Evolutionary conservation across 1,140 invertebrate genomes (phyloP), one percentile per base, ranked within the genome.

Genomic region (Neodiprion fabricii): DNA sequence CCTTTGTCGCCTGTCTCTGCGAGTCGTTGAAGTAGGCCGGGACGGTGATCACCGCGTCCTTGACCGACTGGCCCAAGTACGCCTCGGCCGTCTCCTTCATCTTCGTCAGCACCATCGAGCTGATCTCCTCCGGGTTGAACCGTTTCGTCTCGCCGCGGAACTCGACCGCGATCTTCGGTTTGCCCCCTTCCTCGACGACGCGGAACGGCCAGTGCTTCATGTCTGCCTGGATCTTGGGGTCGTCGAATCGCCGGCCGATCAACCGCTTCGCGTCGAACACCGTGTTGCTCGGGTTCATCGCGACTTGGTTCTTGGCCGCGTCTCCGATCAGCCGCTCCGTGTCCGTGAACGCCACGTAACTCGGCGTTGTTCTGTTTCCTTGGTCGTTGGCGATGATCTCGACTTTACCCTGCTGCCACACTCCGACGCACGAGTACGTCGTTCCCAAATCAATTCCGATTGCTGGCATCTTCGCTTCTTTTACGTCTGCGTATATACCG

Each of bases 371-470:
- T 65, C 96, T 89, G 87, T 97, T 97, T 48, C 96, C 96, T 89
- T 96, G 95, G 84, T 97, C 96, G 84, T 97, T 97, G 79, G 96
- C 95, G 77, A 97, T 96, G 80, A 97, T 96, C 87, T 96, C 95
- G 67, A 97, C 93, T 86, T 95, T 96, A 65, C 94, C 95, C 82
- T 96, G 90, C 79, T 94, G 92, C 86, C 91, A 95, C 3, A 95
- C 93, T 21, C 93, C 94, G 10, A 95, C 94, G 77, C 94, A 95
- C 23, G 93, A 94, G 81, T 94, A 95, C 53, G 92, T 94, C 74
- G 91, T 95, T 11, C 94, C 94, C 74, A 94, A 85, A 87, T 94
- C 93, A 76, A 94, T 94, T 80, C 93, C 93, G 78, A 94, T 91
- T 75, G 92, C 92, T 79, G 90, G 90, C 83, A 88, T 84, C 82